These are phyloP conservation scores for Mugil cephalus DNA, from an alignment of 2,113 vertebrate genomes.

Conservation along the genomic window DNA sequence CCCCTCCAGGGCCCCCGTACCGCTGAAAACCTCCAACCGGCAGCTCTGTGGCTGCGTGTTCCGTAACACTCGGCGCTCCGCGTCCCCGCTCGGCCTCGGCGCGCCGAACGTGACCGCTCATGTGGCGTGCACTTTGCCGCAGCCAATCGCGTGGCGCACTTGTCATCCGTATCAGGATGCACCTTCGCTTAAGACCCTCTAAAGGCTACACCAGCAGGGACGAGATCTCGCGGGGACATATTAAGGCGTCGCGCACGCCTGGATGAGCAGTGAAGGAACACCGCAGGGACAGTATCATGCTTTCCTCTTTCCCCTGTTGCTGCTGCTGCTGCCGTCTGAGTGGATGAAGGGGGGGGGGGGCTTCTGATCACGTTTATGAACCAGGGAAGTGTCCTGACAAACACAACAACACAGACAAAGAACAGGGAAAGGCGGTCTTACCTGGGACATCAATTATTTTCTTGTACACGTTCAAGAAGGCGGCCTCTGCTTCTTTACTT, in stretches of 20 bases:
- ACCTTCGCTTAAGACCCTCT: slow-evolving; percentile 72
- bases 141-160: slow-evolving; percentile 48
- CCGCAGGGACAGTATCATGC: slow-evolving; percentile 55
- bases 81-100: slow-evolving; percentile 40
- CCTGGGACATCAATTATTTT: slow-evolving; percentile 99
- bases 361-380: slow-evolving; percentile 13
- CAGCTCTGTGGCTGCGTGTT: slow-evolving; percentile 45
- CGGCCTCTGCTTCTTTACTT: slow-evolving; percentile 99
- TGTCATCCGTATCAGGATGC: slow-evolving; percentile 68
- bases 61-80: slow-evolving; percentile 24
- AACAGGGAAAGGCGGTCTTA: slow-evolving; percentile 73
- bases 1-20: slow-evolving; percentile 59
- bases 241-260: slow-evolving; percentile 63
- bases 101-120: slow-evolving; percentile 52
- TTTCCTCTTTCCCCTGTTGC: slow-evolving; percentile 44
- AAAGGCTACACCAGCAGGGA: slow-evolving; percentile 60
- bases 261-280: slow-evolving; percentile 61
- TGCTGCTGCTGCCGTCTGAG: slow-evolving; percentile 44
- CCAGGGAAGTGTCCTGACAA: slow-evolving; percentile 17
- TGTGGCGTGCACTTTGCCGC: slow-evolving; percentile 44
- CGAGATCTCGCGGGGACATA: slow-evolving; percentile 62
- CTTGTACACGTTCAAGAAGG: slow-evolving; percentile 99
- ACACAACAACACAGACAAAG: background rate
- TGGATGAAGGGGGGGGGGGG: slow-evolving; percentile 35
- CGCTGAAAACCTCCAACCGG: slow-evolving; percentile 65